Percentiles rank a stretch among this genome's conserved stretches.
phyloP scores from a whole-genome alignment of 2,797 vertebrate species.

The Thunnus albacares region DNA sequence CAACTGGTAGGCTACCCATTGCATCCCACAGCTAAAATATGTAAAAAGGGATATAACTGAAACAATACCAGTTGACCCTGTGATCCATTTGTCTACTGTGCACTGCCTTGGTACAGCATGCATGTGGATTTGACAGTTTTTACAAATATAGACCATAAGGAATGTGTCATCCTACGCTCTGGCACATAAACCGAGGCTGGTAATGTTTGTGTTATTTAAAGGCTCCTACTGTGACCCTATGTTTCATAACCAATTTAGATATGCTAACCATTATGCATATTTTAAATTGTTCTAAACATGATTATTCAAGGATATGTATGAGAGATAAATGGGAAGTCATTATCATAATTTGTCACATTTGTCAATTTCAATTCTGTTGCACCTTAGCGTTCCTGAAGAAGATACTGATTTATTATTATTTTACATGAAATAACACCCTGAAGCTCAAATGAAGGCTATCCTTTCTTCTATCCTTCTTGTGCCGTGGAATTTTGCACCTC shows the following conservation, averaged over 20 bases:
- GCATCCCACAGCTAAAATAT: background rate
- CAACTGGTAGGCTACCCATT: background rate
- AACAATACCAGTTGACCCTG: background rate
- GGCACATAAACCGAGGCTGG: constrained; percentile 29
- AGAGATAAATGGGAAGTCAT: constrained; percentile 38
- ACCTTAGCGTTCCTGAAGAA: constrained; percentile 11
- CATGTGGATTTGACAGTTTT: constrained; percentile 35
- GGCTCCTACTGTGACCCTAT: constrained; percentile 36
- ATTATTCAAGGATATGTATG: constrained; percentile 35
- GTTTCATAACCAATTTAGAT: constrained; percentile 48
- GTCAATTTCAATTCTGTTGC: constrained; percentile 25
- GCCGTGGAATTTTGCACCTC: constrained; percentile 15
- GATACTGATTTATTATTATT: background rate
- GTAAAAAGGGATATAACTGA: background rate
- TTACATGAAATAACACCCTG: constrained; percentile 16
- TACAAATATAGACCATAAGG: constrained; percentile 46
- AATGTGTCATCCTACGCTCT: constrained; percentile 45
- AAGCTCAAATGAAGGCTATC: constrained; percentile 23
- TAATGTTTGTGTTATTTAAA: constrained; percentile 63
- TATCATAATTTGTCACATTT: constrained; percentile 50
- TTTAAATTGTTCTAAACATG: constrained; percentile 56
- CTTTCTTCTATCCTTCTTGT: constrained; percentile 24
- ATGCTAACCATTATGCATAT: constrained; percentile 37
- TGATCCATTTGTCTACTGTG: constrained; percentile 8
- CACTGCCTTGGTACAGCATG: background rate